Conservation (phyloP, 2,888 invertebrate genomes). For the Miltochrista miniata region DNA sequence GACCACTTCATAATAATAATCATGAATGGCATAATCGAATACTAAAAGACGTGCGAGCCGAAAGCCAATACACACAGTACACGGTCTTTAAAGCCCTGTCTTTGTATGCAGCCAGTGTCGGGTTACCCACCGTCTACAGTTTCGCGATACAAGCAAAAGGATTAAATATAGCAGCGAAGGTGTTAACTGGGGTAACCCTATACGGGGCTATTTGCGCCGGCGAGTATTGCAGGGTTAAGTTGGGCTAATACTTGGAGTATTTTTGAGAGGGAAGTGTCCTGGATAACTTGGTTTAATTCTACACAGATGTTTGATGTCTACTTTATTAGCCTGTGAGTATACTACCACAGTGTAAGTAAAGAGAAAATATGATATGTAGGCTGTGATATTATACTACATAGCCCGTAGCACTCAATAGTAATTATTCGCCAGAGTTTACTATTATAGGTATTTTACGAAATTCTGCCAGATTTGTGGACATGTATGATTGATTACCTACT, state of each 20-base stretch:
- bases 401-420: too few species aligned
- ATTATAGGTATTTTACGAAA: too few species aligned
- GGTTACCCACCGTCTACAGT: conserved; percentile 44
- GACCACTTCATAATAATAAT: conserved; percentile 17
- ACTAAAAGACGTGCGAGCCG: conserved; percentile 31
- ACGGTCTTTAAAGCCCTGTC: conserved; percentile 34
- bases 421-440: too few species aligned
- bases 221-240: conserved; percentile 31
- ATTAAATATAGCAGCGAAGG: conserved; percentile 45
- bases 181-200: conserved; percentile 47
- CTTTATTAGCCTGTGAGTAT: background rate
- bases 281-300: conserved; percentile 9
- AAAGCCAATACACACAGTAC: conserved; percentile 38
- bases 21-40: conserved; percentile 18
- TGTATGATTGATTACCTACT: too few species aligned
- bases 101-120: conserved; percentile 47
- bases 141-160: conserved; percentile 44
- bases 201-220: conserved; percentile 43
- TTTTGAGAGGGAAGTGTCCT: conserved; percentile 14
- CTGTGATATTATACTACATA: too few species aligned
- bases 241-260: conserved; percentile 20
- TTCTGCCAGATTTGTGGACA: too few species aligned
- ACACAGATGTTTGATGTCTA: conserved; percentile 4
- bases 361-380: too few species aligned
- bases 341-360: too few species aligned